Conservation (phyloP, 2,888 invertebrate genomes). For the Acronicta psi region DNA sequence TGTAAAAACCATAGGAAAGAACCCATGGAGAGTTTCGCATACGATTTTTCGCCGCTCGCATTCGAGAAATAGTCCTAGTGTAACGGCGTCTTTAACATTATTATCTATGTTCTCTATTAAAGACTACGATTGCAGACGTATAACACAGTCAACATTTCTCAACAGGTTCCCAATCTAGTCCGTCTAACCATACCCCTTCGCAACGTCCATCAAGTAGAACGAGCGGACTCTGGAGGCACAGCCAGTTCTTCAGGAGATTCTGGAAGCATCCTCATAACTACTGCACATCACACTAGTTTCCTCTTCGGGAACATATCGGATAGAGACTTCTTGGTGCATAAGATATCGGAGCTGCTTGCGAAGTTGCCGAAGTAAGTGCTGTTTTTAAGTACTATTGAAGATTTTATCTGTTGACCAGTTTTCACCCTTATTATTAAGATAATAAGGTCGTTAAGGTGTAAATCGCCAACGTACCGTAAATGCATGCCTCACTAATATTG, state of each 20-base stretch:
- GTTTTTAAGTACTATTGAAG: background rate
- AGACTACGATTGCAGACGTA: too few relatives aligned
- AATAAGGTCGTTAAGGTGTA: too few relatives aligned
- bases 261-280: constrained; percentile 94
- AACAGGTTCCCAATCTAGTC: constrained; percentile 93
- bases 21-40: too few relatives aligned
- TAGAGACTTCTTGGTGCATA: constrained; percentile 95
- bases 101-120: too few relatives aligned
- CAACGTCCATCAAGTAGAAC: constrained; percentile 94
- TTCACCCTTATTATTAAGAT: too few relatives aligned
- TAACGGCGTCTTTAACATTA: too few relatives aligned
- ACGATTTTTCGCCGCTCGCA: too few relatives aligned
- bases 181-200: constrained; percentile 96
- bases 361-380: constrained; percentile 88
- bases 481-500: constrained; percentile 35
- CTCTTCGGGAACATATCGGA: constrained; percentile 96
- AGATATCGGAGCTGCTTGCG: constrained; percentile 96
- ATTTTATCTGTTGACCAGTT: too few relatives aligned
- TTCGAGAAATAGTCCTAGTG: too few relatives aligned
- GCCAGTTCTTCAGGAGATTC: constrained; percentile 88
- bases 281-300: constrained; percentile 94
- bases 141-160: background rate
- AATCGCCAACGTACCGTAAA: too few relatives aligned
- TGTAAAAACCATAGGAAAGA: too few relatives aligned
- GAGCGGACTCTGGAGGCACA: constrained; percentile 91